These are phyloP conservation scores for Agrenia bidenticulata DNA, from an alignment of 2,888 invertebrate species.

Conservation along the genomic window DNA sequence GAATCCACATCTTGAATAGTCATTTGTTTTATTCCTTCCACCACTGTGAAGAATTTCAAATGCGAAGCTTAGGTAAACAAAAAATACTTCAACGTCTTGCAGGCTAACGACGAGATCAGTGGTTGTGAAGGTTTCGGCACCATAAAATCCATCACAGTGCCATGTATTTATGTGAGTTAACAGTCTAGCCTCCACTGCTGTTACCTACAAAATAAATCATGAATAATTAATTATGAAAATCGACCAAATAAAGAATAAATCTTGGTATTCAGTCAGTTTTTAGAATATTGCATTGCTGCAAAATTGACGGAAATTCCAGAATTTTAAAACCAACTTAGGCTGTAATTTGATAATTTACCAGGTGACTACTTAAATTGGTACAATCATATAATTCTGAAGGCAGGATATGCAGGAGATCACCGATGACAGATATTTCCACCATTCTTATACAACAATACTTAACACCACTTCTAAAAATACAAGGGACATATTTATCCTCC, in stretches of 20 bases:
- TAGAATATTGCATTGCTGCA: no score
- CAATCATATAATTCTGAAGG: conserved; percentile 49
- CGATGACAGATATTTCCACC: conserved; percentile 78
- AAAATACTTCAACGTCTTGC: conserved; percentile 85
- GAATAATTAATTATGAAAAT: no score
- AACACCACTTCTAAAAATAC: conserved; percentile 77
- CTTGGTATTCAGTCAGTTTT: no score
- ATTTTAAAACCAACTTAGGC: conserved; percentile 49
- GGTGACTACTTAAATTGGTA: conserved; percentile 33
- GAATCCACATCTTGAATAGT: conserved; percentile 75
- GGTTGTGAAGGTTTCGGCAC: conserved; percentile 79
- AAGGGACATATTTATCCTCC: conserved; percentile 65
- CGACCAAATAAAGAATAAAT: no score
- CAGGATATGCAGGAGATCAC: conserved; percentile 39
- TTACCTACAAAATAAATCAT: conserved; percentile 56
- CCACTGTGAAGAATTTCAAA: conserved; percentile 62
- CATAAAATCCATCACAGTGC: conserved; percentile 89
- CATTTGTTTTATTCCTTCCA: conserved; percentile 56
- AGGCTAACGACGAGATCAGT: conserved; percentile 88
- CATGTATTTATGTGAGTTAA: conserved; percentile 89
- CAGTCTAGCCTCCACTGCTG: conserved; percentile 82
- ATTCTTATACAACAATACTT: conserved; percentile 92
- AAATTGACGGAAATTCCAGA: not conserved
- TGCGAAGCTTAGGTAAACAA: conserved; percentile 85
- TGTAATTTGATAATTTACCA: conserved; percentile 26